Conservation (phyloP, 2,113 vertebrate genomes). For the Axis porcinus region DNA sequence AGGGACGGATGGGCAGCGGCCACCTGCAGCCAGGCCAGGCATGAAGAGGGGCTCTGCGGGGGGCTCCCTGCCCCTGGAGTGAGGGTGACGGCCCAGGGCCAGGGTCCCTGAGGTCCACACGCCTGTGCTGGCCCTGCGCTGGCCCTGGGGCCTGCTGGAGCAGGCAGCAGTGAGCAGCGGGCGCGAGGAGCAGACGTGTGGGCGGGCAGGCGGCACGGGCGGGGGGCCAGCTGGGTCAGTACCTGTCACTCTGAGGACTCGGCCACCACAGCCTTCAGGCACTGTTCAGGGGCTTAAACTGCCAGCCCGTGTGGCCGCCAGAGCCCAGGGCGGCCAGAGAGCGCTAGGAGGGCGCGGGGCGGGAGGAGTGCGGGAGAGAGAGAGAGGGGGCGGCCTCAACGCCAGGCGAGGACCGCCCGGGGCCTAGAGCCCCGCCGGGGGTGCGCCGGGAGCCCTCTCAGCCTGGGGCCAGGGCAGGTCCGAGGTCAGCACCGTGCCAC, state of each 20-base stretch:
- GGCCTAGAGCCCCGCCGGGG: background rate
- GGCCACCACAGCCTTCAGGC: slow-evolving; percentile 93
- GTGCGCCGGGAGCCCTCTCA: background rate
- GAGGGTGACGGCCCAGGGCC: background rate
- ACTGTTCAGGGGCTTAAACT: slow-evolving; percentile 96
- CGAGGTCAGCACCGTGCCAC: background rate
- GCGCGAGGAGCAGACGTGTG: background rate
- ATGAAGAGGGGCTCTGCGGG: background rate
- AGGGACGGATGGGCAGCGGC: background rate
- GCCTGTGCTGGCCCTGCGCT: background rate
- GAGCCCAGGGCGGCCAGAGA: slow-evolving; percentile 95
- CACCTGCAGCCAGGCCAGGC: background rate
- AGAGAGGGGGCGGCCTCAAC: slow-evolving; percentile 86
- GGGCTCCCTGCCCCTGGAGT: background rate
- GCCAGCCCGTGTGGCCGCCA: slow-evolving; percentile 94
- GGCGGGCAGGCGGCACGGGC: slow-evolving; percentile 3
- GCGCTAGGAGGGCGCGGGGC: slow-evolving; percentile 89
- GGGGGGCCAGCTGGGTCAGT: slow-evolving; percentile 39
- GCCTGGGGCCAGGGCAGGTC: background rate
- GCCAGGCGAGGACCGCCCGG: slow-evolving; percentile 62
- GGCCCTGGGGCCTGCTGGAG: slow-evolving; percentile 38
- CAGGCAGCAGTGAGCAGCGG: slow-evolving; percentile 48
- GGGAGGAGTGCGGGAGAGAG: slow-evolving; percentile 76
- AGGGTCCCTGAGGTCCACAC: background rate
- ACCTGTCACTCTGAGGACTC: slow-evolving; percentile 70